Evolutionary conservation across 2,797 vertebrate genomes (phyloP).

Genomic region (Pipistrellus nathusii): DNA sequence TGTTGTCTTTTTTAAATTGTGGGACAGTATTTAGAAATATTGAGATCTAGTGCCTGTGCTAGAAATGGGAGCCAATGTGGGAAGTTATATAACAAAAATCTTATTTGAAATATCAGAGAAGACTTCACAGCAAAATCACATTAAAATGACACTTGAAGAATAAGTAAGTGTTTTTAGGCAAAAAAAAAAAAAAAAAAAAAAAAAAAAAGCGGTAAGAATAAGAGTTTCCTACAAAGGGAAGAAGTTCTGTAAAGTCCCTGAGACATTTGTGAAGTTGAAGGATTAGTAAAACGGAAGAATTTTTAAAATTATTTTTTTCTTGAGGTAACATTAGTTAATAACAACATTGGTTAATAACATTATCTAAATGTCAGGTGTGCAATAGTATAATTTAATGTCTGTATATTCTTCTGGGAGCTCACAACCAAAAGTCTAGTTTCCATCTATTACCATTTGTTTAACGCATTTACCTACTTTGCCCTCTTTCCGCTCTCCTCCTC

Average conservation of each 20-base stretch:
- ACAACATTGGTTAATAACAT: not conserved
- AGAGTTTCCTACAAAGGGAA: not conserved
- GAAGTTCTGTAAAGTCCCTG: not conserved
- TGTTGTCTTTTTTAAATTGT: not conserved
- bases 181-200: no score
- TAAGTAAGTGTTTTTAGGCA: not conserved
- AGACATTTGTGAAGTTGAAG: no score
- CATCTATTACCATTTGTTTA: not conserved
- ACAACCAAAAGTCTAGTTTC: not conserved
- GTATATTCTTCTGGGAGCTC: no score
- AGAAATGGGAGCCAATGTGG: not conserved
- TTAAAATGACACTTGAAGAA: not conserved
- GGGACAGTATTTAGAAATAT: not conserved
- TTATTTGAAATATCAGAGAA: not conserved
- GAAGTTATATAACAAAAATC: not conserved
- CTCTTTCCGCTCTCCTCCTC: no score
- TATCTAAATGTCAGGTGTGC: not conserved
- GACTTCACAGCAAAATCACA: not conserved
- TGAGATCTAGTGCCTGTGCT: not conserved
- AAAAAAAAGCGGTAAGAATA: not conserved
- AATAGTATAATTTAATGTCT: not conserved
- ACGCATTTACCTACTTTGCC: no score
- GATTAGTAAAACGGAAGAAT: not conserved
- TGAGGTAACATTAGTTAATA: not conserved
- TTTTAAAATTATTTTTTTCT: not conserved